phyloP scores from a whole-genome alignment of 2,113 vertebrate species.

The Panthera uncia region DNA sequence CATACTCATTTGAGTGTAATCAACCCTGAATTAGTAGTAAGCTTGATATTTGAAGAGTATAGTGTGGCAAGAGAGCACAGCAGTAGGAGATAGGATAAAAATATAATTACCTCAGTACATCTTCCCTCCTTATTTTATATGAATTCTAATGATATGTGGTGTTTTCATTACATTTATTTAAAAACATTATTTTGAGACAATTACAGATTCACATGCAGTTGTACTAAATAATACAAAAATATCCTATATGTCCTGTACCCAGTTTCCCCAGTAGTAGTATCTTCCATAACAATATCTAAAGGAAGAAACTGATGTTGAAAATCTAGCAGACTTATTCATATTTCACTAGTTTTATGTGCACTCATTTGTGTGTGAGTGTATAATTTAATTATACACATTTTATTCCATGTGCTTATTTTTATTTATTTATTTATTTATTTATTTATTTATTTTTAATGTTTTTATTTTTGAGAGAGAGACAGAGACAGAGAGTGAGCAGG shows the following conservation, averaged over 20 bases:
- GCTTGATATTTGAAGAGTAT: background rate
- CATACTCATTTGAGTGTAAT: background rate
- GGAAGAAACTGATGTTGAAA: background rate
- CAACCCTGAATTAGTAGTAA: background rate
- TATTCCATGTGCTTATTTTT: background rate
- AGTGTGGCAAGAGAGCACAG: background rate
- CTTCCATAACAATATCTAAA: background rate
- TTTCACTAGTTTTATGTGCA: background rate
- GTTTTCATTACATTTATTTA: background rate
- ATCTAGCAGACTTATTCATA: background rate
- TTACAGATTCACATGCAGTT: background rate
- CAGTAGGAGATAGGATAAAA: background rate
- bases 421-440: no score
- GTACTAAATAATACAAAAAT: background rate
- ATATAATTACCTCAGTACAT: background rate
- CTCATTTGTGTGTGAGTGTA: background rate
- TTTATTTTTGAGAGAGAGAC: no score
- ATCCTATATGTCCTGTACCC: accelerated
- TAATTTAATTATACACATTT: background rate
- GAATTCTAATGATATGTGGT: background rate
- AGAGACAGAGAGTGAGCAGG: no score
- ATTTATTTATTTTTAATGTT: no score
- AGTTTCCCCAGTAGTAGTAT: background rate
- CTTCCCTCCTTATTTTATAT: background rate
- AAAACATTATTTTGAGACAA: background rate